Base-by-base conservation (phyloP, 2,888 invertebrate species). In the Dolomedes plantarius region DNA sequence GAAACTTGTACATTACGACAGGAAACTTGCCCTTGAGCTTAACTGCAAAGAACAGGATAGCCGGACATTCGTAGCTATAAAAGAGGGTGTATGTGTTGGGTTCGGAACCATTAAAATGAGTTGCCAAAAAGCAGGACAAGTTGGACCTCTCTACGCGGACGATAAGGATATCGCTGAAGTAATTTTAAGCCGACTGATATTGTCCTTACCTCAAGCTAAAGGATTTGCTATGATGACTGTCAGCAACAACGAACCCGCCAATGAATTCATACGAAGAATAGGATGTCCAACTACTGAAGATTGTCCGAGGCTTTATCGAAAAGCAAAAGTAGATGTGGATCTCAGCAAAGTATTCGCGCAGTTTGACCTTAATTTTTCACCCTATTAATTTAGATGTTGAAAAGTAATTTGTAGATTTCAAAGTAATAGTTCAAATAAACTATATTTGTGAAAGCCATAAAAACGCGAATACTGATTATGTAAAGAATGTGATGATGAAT, bases 131-230 rank as follows among this genome's bases (percentile, higher is more conserved):
- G 39, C 31, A 11, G 71, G 77, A 0, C 56, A 72, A 28, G 72
- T 88, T 11, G 88, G 87, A 23, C 88, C 88, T 0, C 36, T 88
- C 16, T 88, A 88, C 36, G 87, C 88, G 1, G 83, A 88, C 50
- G 75, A 80, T 27, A 65, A 77, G 11, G 64, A 27, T 28, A 78
- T 87, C 13, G 87, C 88, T 11, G 88, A 88, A 73, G 71, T 81
- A 1, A 13, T 87, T 13, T 36, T 82, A 1, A 64, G 41, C 31
- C 68, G 67, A 23, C 65, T 87, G 19, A 74, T 87, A 16, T 27
- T 23, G 0, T 72, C 68, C 1, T 50, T 74, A 16, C 69, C 73
- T 3, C 27, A 77, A 19, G 82, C 50, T 0, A 78, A 68, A 64
- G 87, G 87, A 0, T 82, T 87, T 23, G 77, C 78, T 9, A 77